Percentiles rank a stretch among this genome's conserved stretches.
phyloP scores from a whole-genome alignment of 2,888 invertebrate species.

The Drosophila fulvimacula region DNA sequence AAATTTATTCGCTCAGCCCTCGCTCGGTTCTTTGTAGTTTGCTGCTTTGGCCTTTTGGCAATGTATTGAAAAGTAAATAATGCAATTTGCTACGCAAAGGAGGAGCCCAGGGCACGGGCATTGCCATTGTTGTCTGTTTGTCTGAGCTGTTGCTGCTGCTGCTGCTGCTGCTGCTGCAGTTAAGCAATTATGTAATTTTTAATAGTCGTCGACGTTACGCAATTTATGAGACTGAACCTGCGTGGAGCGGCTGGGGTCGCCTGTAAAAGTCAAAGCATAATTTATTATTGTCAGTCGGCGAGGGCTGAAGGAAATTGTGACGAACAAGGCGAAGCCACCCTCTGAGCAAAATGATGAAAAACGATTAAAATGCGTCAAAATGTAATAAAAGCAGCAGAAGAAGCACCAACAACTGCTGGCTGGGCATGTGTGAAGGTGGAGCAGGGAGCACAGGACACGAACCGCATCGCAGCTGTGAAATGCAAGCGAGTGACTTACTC shows the following conservation, averaged over 20 bases:
- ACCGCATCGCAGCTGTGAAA: slow-evolving; percentile 23
- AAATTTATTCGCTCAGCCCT: slow-evolving; percentile 53
- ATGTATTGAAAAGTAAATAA: slow-evolving; percentile 69
- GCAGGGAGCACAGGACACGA: slow-evolving; percentile 18
- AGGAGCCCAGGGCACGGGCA: slow-evolving; percentile 9
- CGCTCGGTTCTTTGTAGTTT: slow-evolving; percentile 10
- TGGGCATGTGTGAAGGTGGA: slow-evolving; percentile 38
- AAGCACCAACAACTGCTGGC: slow-evolving; percentile 21
- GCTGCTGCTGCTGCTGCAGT: slow-evolving; percentile 50
- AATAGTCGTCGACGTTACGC: slow-evolving; percentile 68
- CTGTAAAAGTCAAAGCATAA: slow-evolving; percentile 71
- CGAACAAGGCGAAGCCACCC: slow-evolving; percentile 38
- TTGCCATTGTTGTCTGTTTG: slow-evolving; percentile 35
- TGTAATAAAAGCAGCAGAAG: slow-evolving; percentile 44
- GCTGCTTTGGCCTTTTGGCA: slow-evolving; percentile 36
- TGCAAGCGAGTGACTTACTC: slow-evolving; percentile 54
- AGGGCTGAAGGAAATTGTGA: slow-evolving; percentile 35
- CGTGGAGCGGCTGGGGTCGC: slow-evolving; percentile 15
- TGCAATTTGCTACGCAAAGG: slow-evolving; percentile 69
- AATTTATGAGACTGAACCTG: slow-evolving; percentile 47
- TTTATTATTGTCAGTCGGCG: slow-evolving; percentile 71
- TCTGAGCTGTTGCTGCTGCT: slow-evolving; percentile 8
- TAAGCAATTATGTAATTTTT: slow-evolving; percentile 77
- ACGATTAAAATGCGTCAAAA: slow-evolving; percentile 62
- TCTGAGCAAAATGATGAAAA: slow-evolving; percentile 53